Conservation (phyloP, 2,888 invertebrate species). For the Lathronympha strigana region DNA sequence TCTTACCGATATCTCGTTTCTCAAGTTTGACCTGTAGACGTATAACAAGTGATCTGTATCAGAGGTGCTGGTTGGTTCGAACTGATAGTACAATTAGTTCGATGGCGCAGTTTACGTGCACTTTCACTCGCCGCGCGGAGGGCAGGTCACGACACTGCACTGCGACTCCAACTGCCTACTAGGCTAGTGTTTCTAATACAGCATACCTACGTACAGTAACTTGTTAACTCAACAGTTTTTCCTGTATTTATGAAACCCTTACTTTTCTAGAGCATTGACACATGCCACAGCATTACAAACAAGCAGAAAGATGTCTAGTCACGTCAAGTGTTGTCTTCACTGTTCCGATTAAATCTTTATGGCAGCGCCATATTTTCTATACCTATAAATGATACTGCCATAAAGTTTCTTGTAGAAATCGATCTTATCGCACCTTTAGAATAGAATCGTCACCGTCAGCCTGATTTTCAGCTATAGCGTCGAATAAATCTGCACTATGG, state of each 20-base stretch:
- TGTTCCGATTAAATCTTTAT: too few relatives aligned
- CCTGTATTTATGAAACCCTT: neutral
- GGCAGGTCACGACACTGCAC: constrained; percentile 37
- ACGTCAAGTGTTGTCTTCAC: too few relatives aligned
- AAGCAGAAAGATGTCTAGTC: too few relatives aligned
- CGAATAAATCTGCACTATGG: too few relatives aligned
- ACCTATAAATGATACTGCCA: too few relatives aligned
- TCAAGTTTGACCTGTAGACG: neutral
- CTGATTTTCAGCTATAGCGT: too few relatives aligned
- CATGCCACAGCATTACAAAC: too few relatives aligned
- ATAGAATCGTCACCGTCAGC: too few relatives aligned
- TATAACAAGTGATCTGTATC: neutral
- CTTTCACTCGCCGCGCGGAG: constrained; percentile 35
- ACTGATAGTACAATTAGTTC: constrained; percentile 26
- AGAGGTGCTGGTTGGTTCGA: neutral
- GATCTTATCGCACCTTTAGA: too few relatives aligned
- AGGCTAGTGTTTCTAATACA: constrained; percentile 4
- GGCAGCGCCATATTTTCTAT: too few relatives aligned
- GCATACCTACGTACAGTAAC: neutral
- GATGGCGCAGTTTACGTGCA: constrained; percentile 24
- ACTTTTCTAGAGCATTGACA: neutral
- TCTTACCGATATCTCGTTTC: neutral
- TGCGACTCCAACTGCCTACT: constrained; percentile 4
- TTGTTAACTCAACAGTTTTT: neutral
- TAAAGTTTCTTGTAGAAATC: too few relatives aligned